Conservation (phyloP, 2,797 vertebrate species). For the Otolemur crassicaudatus region DNA sequence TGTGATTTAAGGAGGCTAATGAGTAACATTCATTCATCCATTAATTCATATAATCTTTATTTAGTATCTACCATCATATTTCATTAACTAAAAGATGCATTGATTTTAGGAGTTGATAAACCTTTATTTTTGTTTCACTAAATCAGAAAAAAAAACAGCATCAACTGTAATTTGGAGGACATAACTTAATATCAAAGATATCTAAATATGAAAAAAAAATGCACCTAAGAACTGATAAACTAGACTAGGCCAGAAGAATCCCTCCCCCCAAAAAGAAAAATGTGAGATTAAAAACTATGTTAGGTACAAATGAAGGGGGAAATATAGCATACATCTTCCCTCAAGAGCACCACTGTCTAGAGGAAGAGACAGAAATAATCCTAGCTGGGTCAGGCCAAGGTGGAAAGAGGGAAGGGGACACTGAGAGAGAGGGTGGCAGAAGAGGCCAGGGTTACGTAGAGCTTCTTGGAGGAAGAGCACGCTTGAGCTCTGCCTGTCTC, state of each 20-base stretch:
- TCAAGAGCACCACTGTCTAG: background rate
- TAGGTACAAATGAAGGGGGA: background rate
- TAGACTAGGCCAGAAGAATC: background rate
- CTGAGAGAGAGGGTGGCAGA: background rate
- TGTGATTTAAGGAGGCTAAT: background rate
- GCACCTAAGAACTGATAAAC: background rate
- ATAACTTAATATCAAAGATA: background rate
- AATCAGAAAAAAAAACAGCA: constrained; percentile 8
- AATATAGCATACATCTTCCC: background rate
- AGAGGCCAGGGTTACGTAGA: background rate
- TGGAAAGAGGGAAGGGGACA: background rate
- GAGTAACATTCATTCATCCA: background rate
- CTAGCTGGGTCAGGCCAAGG: background rate
- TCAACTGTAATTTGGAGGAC: constrained; percentile 19
- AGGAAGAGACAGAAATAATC: background rate
- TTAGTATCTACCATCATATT: background rate
- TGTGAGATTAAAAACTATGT: background rate
- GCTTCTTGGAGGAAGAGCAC: background rate
- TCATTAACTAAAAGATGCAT: constrained; percentile 10
- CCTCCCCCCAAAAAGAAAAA: background rate
- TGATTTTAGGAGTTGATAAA: background rate
- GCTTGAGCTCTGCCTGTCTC: background rate
- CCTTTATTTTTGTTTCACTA: constrained; percentile 18
- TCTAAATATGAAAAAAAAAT: constrained; percentile 35
- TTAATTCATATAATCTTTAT: background rate